These are phyloP conservation scores for Notocelia uddmanniana DNA, from an alignment of 2,888 invertebrate species.

Conservation along the genomic window DNA sequence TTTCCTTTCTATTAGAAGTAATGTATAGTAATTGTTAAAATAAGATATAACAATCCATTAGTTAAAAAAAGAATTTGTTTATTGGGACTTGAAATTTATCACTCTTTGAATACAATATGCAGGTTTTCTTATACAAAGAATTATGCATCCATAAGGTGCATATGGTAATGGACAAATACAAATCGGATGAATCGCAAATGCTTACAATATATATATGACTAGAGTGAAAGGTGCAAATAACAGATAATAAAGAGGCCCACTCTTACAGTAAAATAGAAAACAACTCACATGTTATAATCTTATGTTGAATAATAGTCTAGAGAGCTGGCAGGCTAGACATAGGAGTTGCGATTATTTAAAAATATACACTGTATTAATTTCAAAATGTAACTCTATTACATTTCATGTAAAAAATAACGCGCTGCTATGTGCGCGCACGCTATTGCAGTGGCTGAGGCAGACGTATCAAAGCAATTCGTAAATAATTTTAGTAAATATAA, in stretches of 20 bases:
- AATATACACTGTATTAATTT: neutral
- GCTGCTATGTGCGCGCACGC: too few species aligned
- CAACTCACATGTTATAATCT: conserved; percentile 15
- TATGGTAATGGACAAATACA: neutral
- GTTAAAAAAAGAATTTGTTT: neutral
- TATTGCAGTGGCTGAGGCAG: too few species aligned
- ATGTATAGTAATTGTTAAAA: neutral
- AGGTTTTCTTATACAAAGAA: neutral
- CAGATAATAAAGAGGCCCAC: conserved; percentile 22
- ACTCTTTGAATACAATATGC: neutral
- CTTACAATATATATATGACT: conserved; percentile 16
- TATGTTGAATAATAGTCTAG: conserved; percentile 16
- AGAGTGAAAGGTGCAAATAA: conserved; percentile 42
- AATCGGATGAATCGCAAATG: neutral
- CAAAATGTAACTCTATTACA: neutral
- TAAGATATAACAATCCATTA: too few species aligned
- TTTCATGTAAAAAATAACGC: too few species aligned
- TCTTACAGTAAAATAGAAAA: conserved; percentile 27
- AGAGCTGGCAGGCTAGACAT: conserved; percentile 8
- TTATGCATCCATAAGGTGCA: neutral
- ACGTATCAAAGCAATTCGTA: neutral
- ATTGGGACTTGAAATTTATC: too few species aligned
- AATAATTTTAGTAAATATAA: too few species aligned
- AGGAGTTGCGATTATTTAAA: neutral
- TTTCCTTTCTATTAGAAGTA: neutral